Percentiles rank a stretch among this genome's conserved stretches.
These are phyloP conservation scores for Drosophila quinaria DNA, from an alignment of 2,888 invertebrate genomes.

Conservation along the genomic window DNA sequence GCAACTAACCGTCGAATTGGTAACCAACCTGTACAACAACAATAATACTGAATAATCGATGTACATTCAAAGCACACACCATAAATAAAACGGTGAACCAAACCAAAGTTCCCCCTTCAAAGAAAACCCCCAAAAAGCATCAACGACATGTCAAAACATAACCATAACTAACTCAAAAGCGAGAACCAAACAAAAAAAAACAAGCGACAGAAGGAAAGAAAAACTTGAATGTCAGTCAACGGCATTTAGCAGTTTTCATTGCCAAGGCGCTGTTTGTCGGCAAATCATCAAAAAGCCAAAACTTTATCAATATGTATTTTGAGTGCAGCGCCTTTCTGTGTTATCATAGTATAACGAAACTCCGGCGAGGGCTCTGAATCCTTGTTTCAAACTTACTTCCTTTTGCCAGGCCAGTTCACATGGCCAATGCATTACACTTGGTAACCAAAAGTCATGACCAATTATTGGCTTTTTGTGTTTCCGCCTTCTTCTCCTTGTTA, in stretches of 20 bases:
- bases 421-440: constrained; percentile 39
- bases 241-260: constrained; percentile 78
- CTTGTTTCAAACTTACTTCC: constrained; percentile 11
- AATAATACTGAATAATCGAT: constrained; percentile 45
- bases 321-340: constrained; percentile 33
- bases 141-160: constrained; percentile 64
- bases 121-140: constrained; percentile 29
- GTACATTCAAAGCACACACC: constrained; percentile 69
- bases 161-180: constrained; percentile 68
- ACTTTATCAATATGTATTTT: constrained; percentile 76
- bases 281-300: constrained; percentile 69
- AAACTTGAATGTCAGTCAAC: constrained; percentile 52
- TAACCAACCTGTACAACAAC: constrained; percentile 50
- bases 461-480: constrained; percentile 71
- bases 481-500: constrained; percentile 22
- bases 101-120: constrained; percentile 14
- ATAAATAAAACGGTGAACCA: constrained; percentile 60
- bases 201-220: constrained; percentile 17
- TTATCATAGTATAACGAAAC: constrained; percentile 14
- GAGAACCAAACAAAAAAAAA: constrained; percentile 22
- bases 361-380: neutral
- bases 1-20: constrained; percentile 37
- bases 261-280: constrained; percentile 75
- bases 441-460: constrained; percentile 79
- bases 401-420: neutral